Percentiles rank a stretch among this genome's conserved stretches.
phyloP scores from a whole-genome alignment of 2,888 invertebrate species.

The Apodemia mormo region DNA sequence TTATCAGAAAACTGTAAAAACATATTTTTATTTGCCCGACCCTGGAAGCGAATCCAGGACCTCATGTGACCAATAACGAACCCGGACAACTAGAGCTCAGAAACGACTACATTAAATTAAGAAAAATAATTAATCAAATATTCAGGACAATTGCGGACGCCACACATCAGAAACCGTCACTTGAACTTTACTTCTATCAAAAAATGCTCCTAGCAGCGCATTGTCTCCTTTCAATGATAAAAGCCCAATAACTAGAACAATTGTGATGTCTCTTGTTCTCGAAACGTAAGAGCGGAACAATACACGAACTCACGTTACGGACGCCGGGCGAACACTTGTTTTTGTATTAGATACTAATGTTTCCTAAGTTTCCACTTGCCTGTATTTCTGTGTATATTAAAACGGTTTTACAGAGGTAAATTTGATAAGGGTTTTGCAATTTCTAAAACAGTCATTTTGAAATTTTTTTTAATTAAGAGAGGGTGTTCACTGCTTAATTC shows the following conservation, averaged over 20 bases:
- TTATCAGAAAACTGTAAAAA: too few species aligned
- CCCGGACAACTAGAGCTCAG: too few species aligned
- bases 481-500: too few species aligned
- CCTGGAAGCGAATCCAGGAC: too few species aligned
- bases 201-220: neutral
- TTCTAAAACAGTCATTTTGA: neutral
- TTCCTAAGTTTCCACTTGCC: neutral
- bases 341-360: slow-evolving; percentile 5
- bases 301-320: neutral
- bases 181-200: neutral
- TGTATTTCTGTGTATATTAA: neutral
- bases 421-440: neutral
- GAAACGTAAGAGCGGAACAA: slow-evolving; percentile 1
- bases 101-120: too few species aligned
- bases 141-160: too few species aligned
- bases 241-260: slow-evolving; percentile 13
- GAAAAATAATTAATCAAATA: too few species aligned
- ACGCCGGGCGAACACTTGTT: neutral
- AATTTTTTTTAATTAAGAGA: too few species aligned
- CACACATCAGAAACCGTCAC: neutral
- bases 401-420: neutral
- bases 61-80: too few species aligned
- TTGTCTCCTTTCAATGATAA: neutral
- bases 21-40: too few species aligned
- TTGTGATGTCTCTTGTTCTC: neutral